Percentiles rank a stretch among this genome's conserved stretches.
These are phyloP conservation scores for Sander lucioperca DNA, from an alignment of 2,113 vertebrate species.

Conservation along the genomic window DNA sequence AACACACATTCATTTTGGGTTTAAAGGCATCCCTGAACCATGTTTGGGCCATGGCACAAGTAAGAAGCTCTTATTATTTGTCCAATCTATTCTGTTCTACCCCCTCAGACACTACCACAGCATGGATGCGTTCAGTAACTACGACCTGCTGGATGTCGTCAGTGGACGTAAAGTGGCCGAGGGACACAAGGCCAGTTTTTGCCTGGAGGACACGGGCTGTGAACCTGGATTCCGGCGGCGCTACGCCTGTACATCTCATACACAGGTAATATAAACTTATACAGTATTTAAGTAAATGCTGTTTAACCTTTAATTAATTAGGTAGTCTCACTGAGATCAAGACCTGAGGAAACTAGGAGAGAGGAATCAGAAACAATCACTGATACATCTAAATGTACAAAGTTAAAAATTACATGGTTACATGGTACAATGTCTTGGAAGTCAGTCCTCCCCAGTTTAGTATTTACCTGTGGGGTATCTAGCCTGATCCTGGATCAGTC, in stretches of 20 bases:
- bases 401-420: background rate
- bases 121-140: constrained; percentile 91
- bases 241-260: constrained; percentile 88
- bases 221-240: constrained; percentile 83
- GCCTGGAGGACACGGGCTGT: constrained; percentile 88
- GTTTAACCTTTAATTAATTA: background rate
- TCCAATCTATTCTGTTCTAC: background rate
- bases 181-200: constrained; percentile 91
- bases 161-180: constrained; percentile 85
- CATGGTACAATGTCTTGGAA: background rate
- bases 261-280: constrained; percentile 79
- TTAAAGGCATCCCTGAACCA: background rate
- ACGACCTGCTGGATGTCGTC: constrained; percentile 85
- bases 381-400: background rate
- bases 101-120: constrained; percentile 87
- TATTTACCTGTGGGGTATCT: background rate
- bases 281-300: background rate
- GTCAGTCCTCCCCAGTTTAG: background rate
- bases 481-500: background rate
- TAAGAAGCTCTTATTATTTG: background rate
- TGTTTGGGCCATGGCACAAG: background rate
- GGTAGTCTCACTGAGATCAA: background rate
- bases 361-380: background rate
- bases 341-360: background rate
- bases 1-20: background rate